These are phyloP conservation scores for Aphidoletes aphidimyza DNA, from an alignment of 2,888 invertebrate genomes.

Conservation along the genomic window DNA sequence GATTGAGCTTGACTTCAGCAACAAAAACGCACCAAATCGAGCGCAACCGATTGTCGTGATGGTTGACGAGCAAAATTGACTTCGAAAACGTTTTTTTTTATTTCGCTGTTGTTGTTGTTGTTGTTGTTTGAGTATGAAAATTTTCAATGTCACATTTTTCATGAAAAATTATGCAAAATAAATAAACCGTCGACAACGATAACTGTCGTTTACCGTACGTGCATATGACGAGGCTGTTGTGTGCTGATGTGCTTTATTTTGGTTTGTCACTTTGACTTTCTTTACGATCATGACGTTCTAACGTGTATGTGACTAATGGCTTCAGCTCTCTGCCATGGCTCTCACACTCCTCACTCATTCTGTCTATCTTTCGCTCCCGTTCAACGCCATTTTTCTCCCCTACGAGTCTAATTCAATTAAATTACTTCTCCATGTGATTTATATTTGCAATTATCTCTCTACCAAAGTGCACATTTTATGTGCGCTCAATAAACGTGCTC, in stretches of 20 bases:
- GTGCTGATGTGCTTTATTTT: background rate
- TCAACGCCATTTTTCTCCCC: background rate
- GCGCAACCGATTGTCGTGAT: background rate
- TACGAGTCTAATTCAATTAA: background rate
- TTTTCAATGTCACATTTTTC: slow-evolving; percentile 29
- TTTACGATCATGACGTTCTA: slow-evolving; percentile 12
- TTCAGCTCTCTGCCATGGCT: background rate
- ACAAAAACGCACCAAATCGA: background rate
- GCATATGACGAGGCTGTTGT: background rate
- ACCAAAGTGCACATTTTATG: background rate
- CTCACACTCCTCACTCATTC: background rate
- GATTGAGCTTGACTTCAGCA: background rate
- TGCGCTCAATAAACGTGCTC: background rate
- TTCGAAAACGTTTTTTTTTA: background rate
- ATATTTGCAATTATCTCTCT: slow-evolving; percentile 15
- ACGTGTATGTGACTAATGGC: slow-evolving; percentile 21
- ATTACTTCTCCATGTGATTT: slow-evolving; percentile 16
- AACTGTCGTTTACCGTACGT: background rate
- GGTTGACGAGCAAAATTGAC: background rate
- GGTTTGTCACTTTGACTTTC: background rate
- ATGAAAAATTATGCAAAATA: slow-evolving; percentile 42
- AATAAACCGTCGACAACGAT: background rate
- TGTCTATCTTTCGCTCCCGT: background rate
- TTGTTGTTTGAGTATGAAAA: background rate
- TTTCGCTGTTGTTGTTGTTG: background rate